Evolutionary conservation across 1,140 invertebrate genomes (phyloP).

Genomic region (Drosophila punjabiensis): DNA sequence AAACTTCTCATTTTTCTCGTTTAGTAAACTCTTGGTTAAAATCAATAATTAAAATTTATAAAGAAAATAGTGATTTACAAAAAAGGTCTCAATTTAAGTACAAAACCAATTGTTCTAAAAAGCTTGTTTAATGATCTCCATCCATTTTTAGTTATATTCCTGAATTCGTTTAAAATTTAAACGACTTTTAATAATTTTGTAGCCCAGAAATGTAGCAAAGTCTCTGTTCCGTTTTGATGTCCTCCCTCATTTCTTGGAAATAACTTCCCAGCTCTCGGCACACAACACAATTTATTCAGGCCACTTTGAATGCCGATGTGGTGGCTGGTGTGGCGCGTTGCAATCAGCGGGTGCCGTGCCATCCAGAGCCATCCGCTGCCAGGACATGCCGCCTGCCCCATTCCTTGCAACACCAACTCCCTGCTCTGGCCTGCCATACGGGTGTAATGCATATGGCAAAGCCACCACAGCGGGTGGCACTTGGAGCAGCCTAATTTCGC

Average conservation of each 20-base stretch:
- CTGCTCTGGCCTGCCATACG: not conserved
- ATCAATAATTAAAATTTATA: too few species aligned
- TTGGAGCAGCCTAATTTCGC: constrained; percentile 72
- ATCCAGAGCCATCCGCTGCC: constrained; percentile 35
- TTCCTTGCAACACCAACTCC: not conserved
- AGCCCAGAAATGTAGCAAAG: not conserved
- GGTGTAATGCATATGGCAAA: constrained; percentile 11
- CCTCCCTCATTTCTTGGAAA: constrained; percentile 10
- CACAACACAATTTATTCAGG: constrained; percentile 57
- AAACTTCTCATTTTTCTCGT: too few species aligned
- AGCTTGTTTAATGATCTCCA: not conserved
- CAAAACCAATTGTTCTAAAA: not conserved
- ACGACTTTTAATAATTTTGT: not conserved
- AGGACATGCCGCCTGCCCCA: constrained; percentile 36
- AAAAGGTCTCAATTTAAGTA: too few species aligned
- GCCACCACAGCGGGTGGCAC: constrained; percentile 46
- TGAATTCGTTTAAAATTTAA: not conserved
- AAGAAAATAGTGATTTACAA: too few species aligned
- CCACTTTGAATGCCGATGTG: constrained; percentile 28
- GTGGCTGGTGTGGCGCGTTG: constrained; percentile 29
- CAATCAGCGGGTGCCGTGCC: constrained; percentile 49
- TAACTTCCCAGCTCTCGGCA: constrained; percentile 7
- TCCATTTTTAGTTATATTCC: not conserved
- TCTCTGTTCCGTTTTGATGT: not conserved
- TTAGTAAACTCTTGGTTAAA: too few species aligned